Evolutionary conservation across 2,113 vertebrate genomes (phyloP).

Genomic region (Pavo muticus): DNA sequence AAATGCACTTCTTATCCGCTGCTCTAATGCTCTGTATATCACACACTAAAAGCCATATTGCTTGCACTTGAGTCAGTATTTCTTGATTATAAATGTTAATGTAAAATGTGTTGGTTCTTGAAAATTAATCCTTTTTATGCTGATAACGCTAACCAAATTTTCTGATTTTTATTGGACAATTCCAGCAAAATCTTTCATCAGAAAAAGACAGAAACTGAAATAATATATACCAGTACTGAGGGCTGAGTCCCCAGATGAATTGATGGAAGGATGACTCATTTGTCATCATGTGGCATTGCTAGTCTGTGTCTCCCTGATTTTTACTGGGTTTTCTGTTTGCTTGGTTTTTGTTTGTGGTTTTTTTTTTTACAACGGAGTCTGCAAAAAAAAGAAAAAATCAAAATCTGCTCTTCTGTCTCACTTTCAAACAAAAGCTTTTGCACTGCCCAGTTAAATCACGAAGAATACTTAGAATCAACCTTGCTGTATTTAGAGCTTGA

Average conservation of each 20-base stretch:
- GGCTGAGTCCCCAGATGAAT: not conserved
- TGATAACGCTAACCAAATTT: not conserved
- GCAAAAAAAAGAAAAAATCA: not conserved
- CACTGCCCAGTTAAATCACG: not conserved
- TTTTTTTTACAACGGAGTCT: not conserved
- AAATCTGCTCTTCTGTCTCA: not conserved
- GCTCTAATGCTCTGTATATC: not conserved
- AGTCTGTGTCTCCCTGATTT: not conserved
- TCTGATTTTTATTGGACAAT: not conserved
- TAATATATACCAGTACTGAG: not conserved
- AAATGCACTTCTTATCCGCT: not conserved
- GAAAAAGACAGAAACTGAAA: not conserved
- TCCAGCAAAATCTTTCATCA: not conserved
- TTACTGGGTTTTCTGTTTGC: not conserved
- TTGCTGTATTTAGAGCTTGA: not conserved
- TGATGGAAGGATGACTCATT: not conserved
- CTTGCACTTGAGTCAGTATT: not conserved
- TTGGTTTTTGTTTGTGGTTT: not conserved
- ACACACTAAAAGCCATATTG: not conserved
- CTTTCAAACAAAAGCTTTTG: not conserved
- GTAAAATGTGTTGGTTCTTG: not conserved
- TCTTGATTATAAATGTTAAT: slow-evolving; percentile 38
- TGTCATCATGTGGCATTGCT: not conserved
- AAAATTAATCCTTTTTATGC: not conserved
- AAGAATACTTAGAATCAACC: not conserved